These are phyloP conservation scores for Phengaris alcon DNA, from an alignment of 2,888 invertebrate species.

Conservation along the genomic window DNA sequence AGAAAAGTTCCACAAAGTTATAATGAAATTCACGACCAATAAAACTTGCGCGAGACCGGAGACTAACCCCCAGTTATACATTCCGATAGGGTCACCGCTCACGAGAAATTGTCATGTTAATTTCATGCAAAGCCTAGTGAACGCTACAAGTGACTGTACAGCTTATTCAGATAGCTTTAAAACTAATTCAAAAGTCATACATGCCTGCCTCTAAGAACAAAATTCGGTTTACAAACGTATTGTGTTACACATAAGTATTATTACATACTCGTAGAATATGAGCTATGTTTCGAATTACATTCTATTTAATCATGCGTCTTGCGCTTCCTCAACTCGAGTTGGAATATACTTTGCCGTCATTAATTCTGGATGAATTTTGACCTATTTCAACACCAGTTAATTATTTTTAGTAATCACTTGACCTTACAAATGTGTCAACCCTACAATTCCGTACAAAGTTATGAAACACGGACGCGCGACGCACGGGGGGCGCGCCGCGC, in stretches of 20 bases:
- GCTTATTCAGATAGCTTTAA: neutral
- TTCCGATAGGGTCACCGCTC: conserved; percentile 56
- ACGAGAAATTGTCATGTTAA: neutral
- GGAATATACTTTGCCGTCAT: too few species aligned
- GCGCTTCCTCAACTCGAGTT: too few species aligned
- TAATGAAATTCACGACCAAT: conserved; percentile 79
- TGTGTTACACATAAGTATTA: too few species aligned
- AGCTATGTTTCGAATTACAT: too few species aligned
- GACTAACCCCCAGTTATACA: conserved; percentile 75
- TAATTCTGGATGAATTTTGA: too few species aligned
- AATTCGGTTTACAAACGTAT: too few species aligned
- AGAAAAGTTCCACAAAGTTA: conserved; percentile 55
- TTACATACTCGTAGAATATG: too few species aligned
- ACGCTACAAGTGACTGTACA: neutral
- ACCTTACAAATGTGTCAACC: conserved; percentile 44
- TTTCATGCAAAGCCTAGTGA: neutral
- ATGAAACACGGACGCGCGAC: conserved; percentile 48
- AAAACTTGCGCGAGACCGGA: conserved; percentile 66
- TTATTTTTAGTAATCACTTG: neutral
- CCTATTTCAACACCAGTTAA: too few species aligned
- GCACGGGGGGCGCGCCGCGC: conserved; percentile 42
- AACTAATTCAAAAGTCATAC: too few species aligned
- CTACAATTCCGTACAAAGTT: conserved; percentile 53
- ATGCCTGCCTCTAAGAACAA: too few species aligned
- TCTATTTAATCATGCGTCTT: too few species aligned